Evolutionary conservation across 1,140 invertebrate species (phyloP).

Genomic region (Anastrepha ludens): DNA sequence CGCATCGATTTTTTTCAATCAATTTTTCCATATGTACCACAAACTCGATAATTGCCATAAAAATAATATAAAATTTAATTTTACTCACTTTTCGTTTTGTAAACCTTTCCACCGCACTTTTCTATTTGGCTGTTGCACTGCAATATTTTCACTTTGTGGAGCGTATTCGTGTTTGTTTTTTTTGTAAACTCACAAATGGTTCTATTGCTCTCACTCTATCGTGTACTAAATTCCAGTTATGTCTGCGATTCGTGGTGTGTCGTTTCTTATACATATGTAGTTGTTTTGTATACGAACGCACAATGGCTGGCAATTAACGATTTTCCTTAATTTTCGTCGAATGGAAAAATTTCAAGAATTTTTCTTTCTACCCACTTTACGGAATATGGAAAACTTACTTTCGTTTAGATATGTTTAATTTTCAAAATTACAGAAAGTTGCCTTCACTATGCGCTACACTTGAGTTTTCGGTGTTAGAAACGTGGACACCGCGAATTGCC

Average conservation of each 20-base stretch:
- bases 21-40: no score
- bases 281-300: conserved; percentile 36
- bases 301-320: conserved; percentile 36
- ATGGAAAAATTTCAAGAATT: background rate
- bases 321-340: conserved; percentile 15
- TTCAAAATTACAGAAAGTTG: background rate
- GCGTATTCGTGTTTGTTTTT: conserved; percentile 9
- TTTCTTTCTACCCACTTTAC: background rate
- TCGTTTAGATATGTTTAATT: conserved; percentile 25
- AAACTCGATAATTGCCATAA: no score
- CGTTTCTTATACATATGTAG: conserved; percentile 15
- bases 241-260: background rate
- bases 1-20: no score
- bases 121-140: conserved; percentile 41
- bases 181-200: background rate
- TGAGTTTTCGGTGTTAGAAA: background rate
- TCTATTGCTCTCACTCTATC: conserved; percentile 45
- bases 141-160: conserved; percentile 30
- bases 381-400: background rate
- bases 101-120: conserved; percentile 42
- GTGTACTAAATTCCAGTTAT: background rate
- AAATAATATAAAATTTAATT: no score
- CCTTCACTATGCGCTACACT: background rate
- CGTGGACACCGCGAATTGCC: background rate
- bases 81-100: conserved; percentile 44